Base-by-base conservation (phyloP, 2,888 invertebrate species). In the Yponomeuta malinellus region DNA sequence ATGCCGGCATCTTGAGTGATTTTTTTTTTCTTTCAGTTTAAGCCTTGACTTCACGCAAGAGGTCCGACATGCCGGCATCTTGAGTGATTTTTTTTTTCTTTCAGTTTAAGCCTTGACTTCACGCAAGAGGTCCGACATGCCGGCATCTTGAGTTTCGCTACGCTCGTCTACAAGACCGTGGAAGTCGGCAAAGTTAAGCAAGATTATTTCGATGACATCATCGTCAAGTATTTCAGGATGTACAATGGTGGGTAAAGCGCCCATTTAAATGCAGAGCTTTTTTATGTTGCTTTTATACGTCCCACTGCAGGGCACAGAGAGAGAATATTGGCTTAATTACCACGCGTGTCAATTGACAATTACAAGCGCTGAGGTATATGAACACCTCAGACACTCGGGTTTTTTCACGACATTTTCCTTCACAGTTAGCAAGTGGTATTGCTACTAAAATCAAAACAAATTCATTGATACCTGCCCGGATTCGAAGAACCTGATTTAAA, bases 201-300 rank as follows among this genome's bases (percentile, higher is more conserved):
- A 70, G 95, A 95, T 75, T 93, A 94, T 72, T 93, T 95, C 71
- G 96, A 96, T 73, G 94, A 94, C 76, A 94, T 95, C 71, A 95
- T 95, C 0, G 94, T 95, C 71, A 93, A 94, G 72, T 96, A 95
- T 79, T 94, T 96, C 72, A 93, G 95, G 79, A 93, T 94, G 83
- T 95, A 95, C 74, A 93, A 95, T 76, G 95, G 96, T 95, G n/a
- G 81, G 86, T 81, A n/a, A 2, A 52, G 10, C 12, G 52, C 2
- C 12, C 2, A 37, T 37, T 2, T 37, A 37, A 37, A 37, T 37
- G 5, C 23, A 23, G 23, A 23, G 23, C 23, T 23, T 23, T 23
- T 23, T 0, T 23, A 23, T 23, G 1, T 23, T 23, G 23, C 1
- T 1, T 0, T 23, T 23, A 23, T 23, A 1, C 23, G 23, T 23